Evolutionary conservation across 92 coral and sea anemone species (phyloP).

Genomic region (Palythoa grandis): DNA sequence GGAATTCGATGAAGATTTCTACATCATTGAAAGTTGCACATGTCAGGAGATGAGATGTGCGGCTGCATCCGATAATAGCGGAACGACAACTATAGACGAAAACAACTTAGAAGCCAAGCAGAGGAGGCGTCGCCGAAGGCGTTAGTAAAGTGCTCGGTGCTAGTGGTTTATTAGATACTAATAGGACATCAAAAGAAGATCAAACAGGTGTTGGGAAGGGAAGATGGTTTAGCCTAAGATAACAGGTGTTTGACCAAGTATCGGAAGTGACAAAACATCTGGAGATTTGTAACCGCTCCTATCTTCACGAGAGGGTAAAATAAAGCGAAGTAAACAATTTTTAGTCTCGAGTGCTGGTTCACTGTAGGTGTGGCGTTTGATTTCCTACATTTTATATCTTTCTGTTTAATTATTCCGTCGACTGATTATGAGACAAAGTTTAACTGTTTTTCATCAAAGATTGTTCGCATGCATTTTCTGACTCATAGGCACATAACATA

Average conservation of each 20-base stretch:
- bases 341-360: no score
- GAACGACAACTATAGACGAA: constrained; percentile 42
- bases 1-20: constrained; percentile 49
- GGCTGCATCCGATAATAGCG: constrained; percentile 55
- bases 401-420: no score
- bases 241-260: constrained; percentile 15
- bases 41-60: constrained; percentile 58
- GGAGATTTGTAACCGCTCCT: constrained; percentile 28
- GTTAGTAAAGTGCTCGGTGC: constrained; percentile 28
- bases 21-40: constrained; percentile 60
- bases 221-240: constrained; percentile 25
- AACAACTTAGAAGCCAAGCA: constrained; percentile 45
- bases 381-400: no score
- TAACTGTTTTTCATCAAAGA: no score
- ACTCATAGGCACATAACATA: no score
- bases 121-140: constrained; percentile 42
- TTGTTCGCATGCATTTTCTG: no score
- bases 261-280: constrained; percentile 7
- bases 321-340: not conserved
- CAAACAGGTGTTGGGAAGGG: constrained; percentile 40
- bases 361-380: no score
- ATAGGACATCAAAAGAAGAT: constrained; percentile 32
- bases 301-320: constrained; percentile 29
- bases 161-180: constrained; percentile 21
- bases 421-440: no score